Conservation (phyloP, 2,113 vertebrate species). For the Notothenia rossii region DNA sequence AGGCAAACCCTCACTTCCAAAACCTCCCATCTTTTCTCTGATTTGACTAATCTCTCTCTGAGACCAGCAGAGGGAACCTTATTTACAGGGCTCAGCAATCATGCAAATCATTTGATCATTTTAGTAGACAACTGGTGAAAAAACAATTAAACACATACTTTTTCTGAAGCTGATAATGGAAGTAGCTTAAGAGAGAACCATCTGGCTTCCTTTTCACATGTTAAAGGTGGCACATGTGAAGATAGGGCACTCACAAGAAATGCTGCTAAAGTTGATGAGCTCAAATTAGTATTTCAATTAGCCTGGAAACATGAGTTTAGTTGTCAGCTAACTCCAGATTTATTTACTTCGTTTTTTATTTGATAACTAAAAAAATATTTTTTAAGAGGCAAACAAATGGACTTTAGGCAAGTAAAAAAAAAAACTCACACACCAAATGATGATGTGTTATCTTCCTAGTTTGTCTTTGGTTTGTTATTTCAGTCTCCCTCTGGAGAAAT, state of each 20-base stretch:
- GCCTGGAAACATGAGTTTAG: neutral
- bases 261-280: neutral
- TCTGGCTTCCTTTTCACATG: neutral
- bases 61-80: neutral
- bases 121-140: no score
- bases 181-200: neutral
- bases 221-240: neutral
- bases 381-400: neutral
- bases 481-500: conserved; percentile 1
- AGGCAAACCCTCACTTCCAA: neutral
- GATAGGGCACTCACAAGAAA: neutral
- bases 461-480: conserved; percentile 22
- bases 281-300: neutral
- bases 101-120: no score
- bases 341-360: neutral
- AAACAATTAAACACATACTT: no score
- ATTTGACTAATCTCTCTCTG: neutral
- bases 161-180: no score
- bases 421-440: neutral
- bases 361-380: neutral
- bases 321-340: neutral
- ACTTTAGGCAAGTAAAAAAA: neutral
- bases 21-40: no score
- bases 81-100: no score
- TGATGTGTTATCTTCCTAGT: neutral